A percentile compares a stretch with the other conserved stretches of the same genome.
These are phyloP conservation scores for Darevskia nairensis DNA, from an alignment of 2,797 vertebrate species.

Conservation along the genomic window DNA sequence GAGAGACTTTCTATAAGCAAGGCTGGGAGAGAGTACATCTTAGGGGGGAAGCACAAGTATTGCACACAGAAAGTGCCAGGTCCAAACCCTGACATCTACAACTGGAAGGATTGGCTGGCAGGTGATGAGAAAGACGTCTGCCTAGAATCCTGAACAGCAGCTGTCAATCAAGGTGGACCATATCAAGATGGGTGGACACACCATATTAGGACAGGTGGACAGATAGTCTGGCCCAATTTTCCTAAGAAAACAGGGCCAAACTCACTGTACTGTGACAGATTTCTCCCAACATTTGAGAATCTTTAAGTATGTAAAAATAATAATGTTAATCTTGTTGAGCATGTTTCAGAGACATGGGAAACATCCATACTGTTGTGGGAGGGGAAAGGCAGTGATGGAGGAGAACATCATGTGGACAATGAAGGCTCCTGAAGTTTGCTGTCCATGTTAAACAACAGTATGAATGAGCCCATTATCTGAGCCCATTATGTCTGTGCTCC, in stretches of 20 bases:
- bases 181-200: not conserved
- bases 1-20: too few species aligned
- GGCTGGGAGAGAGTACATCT: not conserved
- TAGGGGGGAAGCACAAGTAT: too few species aligned
- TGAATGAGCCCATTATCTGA: too few species aligned
- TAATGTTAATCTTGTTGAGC: not conserved
- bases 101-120: not conserved
- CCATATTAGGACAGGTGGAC: not conserved
- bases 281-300: not conserved
- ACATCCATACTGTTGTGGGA: too few species aligned
- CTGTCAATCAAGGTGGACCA: too few species aligned
- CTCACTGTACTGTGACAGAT: not conserved
- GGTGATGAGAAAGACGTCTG: not conserved
- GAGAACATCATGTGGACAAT: too few species aligned
- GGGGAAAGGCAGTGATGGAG: too few species aligned
- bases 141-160: not conserved
- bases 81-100: not conserved
- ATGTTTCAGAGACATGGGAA: too few species aligned
- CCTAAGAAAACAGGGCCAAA: too few species aligned
- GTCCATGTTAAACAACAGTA: too few species aligned
- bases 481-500: not conserved
- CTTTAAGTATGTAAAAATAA: not conserved
- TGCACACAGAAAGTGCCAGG: not conserved
- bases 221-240: too few species aligned
- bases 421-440: too few species aligned